Conservation (phyloP, 2,113 vertebrate genomes). For the Tupaia chinensis region DNA sequence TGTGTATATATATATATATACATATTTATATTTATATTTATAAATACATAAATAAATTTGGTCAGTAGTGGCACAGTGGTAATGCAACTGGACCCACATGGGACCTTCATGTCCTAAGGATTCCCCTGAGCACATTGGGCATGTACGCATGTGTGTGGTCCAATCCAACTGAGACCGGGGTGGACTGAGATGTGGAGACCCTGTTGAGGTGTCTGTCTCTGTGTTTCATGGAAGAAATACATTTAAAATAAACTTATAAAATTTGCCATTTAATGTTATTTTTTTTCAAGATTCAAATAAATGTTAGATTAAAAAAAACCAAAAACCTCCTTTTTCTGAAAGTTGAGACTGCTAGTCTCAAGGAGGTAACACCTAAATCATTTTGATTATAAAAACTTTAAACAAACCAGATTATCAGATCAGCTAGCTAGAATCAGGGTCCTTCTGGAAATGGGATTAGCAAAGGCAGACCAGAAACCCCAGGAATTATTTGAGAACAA, state of each 20-base stretch:
- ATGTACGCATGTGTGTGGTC: no score
- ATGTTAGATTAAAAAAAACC: neutral
- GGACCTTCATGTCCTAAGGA: no score
- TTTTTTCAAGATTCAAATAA: neutral
- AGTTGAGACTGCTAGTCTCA: neutral
- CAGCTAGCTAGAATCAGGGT: neutral
- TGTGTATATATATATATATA: no score
- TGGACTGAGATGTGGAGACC: no score
- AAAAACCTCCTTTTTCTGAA: constrained; percentile 25
- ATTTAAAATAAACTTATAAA: neutral
- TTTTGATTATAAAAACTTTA: neutral
- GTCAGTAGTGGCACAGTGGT: no score
- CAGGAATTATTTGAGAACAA: neutral
- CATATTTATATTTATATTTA: no score
- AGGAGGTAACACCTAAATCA: neutral
- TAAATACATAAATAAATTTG: no score
- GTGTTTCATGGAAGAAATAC: no score
- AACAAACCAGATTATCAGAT: neutral
- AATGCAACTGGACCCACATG: no score
- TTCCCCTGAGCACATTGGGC: no score
- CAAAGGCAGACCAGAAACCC: neutral
- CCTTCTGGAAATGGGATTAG: neutral
- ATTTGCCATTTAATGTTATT: constrained; percentile 8
- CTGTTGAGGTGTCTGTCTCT: no score
- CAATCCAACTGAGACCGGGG: no score